Base-by-base conservation (phyloP, 1,140 invertebrate genomes). In the Habropoda laboriosa region DNA sequence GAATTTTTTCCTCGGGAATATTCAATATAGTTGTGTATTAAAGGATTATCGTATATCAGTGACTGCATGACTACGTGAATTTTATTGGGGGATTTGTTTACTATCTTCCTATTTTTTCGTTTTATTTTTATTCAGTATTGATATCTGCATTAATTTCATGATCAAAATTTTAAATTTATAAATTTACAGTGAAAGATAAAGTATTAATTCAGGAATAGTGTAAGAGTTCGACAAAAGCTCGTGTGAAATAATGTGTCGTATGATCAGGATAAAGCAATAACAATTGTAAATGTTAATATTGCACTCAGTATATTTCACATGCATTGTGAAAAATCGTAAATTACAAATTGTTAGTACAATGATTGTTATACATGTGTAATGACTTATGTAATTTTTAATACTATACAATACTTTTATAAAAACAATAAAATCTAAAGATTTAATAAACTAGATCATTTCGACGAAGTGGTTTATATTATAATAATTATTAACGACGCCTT, bases 321-420 rank as follows among this genome's bases (percentile, higher is more conserved):
- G 18, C 21, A n/a, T 67, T 32, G 18, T 1, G 5, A 42, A 42
- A 16, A 1, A 21, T 16, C 8, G 18, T 18, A 18, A 63, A 2
- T 63, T 42, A 42, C 16, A 63, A n/a, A 47, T n/a, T 67, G 30
- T 51, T 67, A 51, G 6, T 51, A 67, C 45, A 67, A 3, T n/a
- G 7, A 67, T 35, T 32, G 10, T 49, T 67, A 67, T 51, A 35
- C 2, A 67, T 3, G 13, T 67, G 1, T 5, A 18, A 45, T 66
- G 18, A 66, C 16, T 45, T 49, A 67, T 51, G n/a, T 49, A 67
- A 35, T 24, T 12, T 32, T 51, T 60, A 38, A 60, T 13, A n/a
- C 21, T n/a, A 30, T 47, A 47, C n/a, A 45, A 6, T 3, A 49
- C 10, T 35, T 66, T 32, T 16, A 2, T 24, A 35, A 2, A 66